Base-by-base conservation (phyloP, 2,113 vertebrate species). In the Polypterus bichir region DNA sequence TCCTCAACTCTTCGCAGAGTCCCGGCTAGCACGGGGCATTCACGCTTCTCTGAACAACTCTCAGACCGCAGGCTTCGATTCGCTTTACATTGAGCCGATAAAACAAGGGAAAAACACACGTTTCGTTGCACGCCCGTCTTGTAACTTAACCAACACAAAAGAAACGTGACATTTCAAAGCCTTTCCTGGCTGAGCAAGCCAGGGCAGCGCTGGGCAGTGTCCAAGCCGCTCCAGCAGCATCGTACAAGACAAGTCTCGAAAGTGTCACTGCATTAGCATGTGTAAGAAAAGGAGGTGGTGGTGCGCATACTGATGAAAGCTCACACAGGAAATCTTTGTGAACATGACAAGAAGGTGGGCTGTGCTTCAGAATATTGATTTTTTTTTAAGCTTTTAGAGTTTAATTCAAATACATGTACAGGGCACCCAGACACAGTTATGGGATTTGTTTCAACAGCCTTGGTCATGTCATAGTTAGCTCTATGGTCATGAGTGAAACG, bases 261-360 rank as follows among this genome's bases (percentile, higher is more conserved):
- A 81, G 83, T 83, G 73, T 74, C 74, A 78, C 81, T 67, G 75
- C 74, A 92, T 91, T 93, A 89, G 82, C 90, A 92, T 91, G 81
- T 90, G 86, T 87, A 90, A 86, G 86, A 87, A 75, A 77, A 71
- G 70, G 73, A 81, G 74, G 79, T 72, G 78, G 71, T 81, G 79
- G 76, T 77, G 81, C 87, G 89, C 85, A 91, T 92, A 90, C 88
- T 88, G 89, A 93, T 86, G 83, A 82, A 83, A 83, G 71, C 74
- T 60, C 81, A 86, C 86, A 87, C 79, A 86, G 81, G 80, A 83
- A 82, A 87, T 84, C 86, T 88, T 87, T 89, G 87, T 90, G 80
- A 84, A 76, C 76, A 85, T 72, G 78, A 85, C 86, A 88, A 83
- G 86, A 81, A 73, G 27, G 76, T 63, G 67, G 79, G 74, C 84